phyloP scores from a whole-genome alignment of 2,888 invertebrate species.

The Hetaerina titia region DNA sequence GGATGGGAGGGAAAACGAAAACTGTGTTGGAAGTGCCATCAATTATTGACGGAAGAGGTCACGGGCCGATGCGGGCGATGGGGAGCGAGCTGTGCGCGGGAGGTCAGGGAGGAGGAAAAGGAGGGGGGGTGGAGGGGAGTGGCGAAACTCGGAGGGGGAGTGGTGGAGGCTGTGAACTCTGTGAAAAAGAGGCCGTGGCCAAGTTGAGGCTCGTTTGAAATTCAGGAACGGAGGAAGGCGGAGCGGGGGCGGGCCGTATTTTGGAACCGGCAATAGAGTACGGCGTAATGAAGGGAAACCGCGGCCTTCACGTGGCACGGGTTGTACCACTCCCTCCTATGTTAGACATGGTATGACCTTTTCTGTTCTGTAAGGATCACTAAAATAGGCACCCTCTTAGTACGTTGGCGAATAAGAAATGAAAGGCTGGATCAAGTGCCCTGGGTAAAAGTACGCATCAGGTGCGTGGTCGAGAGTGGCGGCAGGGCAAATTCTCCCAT shows the following conservation, averaged over 20 bases:
- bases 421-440: no score
- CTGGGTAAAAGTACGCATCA: no score
- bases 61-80: conserved; percentile 15
- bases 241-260: background rate
- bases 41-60: conserved; percentile 35
- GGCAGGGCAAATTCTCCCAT: no score
- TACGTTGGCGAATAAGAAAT: no score
- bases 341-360: no score
- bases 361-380: no score
- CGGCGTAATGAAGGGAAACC: background rate
- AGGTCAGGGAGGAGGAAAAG: background rate
- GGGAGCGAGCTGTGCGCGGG: background rate
- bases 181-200: background rate
- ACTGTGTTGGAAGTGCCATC: conserved; percentile 32
- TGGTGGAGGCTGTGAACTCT: background rate
- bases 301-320: background rate
- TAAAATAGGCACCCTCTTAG: no score
- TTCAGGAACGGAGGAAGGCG: background rate
- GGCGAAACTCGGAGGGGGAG: background rate
- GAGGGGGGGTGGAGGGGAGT: background rate
- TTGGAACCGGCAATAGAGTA: background rate
- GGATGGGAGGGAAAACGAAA: background rate
- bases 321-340: background rate
- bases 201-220: background rate
- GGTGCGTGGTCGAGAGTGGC: no score